Base-by-base conservation (phyloP, 2,113 vertebrate species). In the Pseudorectes ferrugineus region DNA sequence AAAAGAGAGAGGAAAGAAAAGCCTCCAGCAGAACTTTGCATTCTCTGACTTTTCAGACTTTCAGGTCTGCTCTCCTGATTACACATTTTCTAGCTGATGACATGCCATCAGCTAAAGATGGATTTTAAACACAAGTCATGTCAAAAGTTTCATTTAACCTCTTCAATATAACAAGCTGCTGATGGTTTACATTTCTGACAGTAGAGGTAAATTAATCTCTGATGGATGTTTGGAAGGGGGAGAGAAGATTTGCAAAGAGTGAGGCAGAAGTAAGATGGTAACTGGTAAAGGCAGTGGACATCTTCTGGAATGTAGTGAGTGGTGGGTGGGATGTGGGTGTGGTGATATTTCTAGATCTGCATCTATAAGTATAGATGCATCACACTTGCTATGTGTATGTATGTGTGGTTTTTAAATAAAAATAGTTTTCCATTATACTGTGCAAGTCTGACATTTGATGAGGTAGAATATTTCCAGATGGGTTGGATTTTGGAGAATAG, bases 71-170 rank as follows among this genome's bases (percentile, higher is more conserved):
- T 97, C 85, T 97, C 76, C 90, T 96, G 95, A 97, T 97, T 96
- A 94, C 95, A 97, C 95, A 95, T 96, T 96, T 97, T 94, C 90
- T 96, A 96, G 92, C 90, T 95, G 96, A 97, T 97, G 97, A 96
- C 95, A 96, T 95, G 94, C 93, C 96, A 95, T 96, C 95, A 96
- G 90, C 96, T 96, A 95, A 97, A 97, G 94, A 97, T 96, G 96
- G 95, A 96, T 96, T 96, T 96, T 91, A 97, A 97, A 94, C 94
- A 96, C 95, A 94, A 97, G 93, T 97, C 94, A 96, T 96, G 96
- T 96, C 97, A 97, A 95, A 97, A 96, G 95, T 96, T 96, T 96
- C 96, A 91, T 95, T 97, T 96, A 97, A 97, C 97, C 96, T 97
- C 95, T 97, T 95, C 95, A 92, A 85, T 95, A 65, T 94, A 95